Conservation (phyloP, 2,113 vertebrate genomes). For the Loxodonta africana region DNA sequence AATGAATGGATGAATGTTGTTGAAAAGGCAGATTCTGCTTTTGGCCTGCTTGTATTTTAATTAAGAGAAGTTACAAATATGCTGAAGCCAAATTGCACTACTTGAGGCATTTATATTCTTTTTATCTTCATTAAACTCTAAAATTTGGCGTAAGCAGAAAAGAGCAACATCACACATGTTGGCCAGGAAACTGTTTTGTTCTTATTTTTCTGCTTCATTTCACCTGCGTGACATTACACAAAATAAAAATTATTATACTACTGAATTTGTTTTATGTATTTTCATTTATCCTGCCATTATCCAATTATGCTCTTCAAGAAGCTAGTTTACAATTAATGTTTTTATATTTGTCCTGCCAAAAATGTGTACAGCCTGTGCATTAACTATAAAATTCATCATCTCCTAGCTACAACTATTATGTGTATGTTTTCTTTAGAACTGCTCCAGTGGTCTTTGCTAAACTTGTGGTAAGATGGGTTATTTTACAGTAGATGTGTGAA, state of each 20-base stretch:
- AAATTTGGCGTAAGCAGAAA: constrained; percentile 29
- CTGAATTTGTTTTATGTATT: constrained; percentile 10
- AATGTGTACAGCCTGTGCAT: not conserved
- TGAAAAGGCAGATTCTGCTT: not conserved
- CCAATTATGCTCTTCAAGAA: constrained; percentile 47
- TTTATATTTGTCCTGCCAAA: constrained; percentile 47
- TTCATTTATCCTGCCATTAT: constrained; percentile 36
- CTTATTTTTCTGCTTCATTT: constrained; percentile 49
- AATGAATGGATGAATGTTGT: not conserved
- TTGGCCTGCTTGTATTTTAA: constrained; percentile 5
- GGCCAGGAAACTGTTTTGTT: not conserved
- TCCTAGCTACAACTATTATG: not conserved
- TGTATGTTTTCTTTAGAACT: constrained; percentile 11
- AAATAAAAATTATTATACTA: constrained; percentile 32
- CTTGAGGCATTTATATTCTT: constrained; percentile 21
- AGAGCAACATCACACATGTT: not conserved
- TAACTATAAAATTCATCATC: not conserved
- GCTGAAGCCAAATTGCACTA: not conserved
- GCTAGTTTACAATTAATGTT: constrained; percentile 14
- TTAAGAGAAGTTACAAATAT: constrained; percentile 31
- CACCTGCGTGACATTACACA: not conserved
- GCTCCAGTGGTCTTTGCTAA: not conserved
- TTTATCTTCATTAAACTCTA: constrained; percentile 48
- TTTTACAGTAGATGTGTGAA: not conserved
- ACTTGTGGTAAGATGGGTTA: not conserved